Evolutionary conservation across 2,113 vertebrate species (phyloP).

Genomic region (Cervus canadensis): DNA sequence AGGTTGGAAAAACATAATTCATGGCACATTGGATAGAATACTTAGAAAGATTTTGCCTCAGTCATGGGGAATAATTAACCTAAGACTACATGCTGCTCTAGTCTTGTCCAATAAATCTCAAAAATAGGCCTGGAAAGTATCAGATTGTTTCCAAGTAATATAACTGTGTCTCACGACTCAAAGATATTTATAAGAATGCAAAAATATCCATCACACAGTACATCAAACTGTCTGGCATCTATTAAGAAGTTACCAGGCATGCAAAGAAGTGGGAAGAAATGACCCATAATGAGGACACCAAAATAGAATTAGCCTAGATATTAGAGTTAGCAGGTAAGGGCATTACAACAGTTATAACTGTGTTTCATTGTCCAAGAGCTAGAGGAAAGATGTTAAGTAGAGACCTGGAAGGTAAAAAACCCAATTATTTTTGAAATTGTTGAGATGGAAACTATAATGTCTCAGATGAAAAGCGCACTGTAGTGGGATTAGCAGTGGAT

Average conservation of each 20-base stretch:
- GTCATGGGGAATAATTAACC: background rate
- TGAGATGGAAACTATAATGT: background rate
- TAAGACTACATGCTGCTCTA: background rate
- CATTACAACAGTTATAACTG: background rate
- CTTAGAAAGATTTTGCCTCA: background rate
- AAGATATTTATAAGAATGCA: background rate
- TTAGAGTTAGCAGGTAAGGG: background rate
- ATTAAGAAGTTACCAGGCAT: background rate
- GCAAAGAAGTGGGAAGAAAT: background rate
- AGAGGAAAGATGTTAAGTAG: background rate
- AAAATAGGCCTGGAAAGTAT: background rate
- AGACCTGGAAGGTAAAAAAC: background rate
- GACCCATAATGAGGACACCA: background rate
- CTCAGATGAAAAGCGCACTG: background rate
- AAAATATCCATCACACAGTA: background rate
- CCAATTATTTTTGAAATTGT: background rate
- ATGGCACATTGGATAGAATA: background rate
- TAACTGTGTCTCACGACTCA: background rate
- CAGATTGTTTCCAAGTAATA: background rate
- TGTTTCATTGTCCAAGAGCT: background rate
- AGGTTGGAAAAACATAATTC: background rate
- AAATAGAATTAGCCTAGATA: background rate
- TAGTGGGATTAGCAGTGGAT: background rate
- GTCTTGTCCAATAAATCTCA: background rate
- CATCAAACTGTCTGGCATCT: background rate